Evolutionary conservation across 2,113 vertebrate genomes (phyloP), one percentile per base, ranked within the genome.

Genomic region (Lepus europaeus): DNA sequence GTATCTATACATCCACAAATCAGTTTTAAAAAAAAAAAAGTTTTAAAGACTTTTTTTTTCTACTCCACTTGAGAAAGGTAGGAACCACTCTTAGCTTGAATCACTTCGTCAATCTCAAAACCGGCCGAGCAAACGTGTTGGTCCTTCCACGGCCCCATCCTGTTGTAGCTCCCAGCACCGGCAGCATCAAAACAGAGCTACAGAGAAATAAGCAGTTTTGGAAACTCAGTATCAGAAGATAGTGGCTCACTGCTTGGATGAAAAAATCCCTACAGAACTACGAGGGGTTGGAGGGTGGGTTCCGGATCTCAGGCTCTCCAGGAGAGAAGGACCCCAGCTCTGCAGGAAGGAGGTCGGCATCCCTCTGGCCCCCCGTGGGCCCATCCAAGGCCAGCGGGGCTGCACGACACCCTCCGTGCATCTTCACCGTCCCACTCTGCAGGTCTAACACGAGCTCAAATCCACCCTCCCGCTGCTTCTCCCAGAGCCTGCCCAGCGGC

Each of bases 381-480:
- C 14, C 36, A 27, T 29, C 36, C 39, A n/a, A 39, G 31, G 33
- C 22, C 10, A 4, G 59, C 33, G 23, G 68, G 20, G 13, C 10
- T 23, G 31, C 9, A n/a, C 36, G 29, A 61, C 9, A 0, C 7
- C 87, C 25, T 16, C 22, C 51, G 31, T 11, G 56, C 13, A 0
- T 20, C n/a, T 69, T n/a, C 29, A 22, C 31, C 19, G 31, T 51
- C 73, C 87, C 1, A 0, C 39, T 63, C 59, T 36, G 49, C 39
- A 49, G 3, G 14, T 39, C 64, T 49, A 10, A 81, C 70, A 88
- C 53, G 9, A 0, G 29, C 68, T 76, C 74, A 3, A 7, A 3
- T 23, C 74, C 19, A 20, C 76, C 83, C 72, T 76, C 76, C 66
- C 81, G 27, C 12, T 61, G 77, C 90, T 78, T 89, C 92, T 89